Conservation (phyloP, 2,888 invertebrate genomes). For the Lucinisca nassula region DNA sequence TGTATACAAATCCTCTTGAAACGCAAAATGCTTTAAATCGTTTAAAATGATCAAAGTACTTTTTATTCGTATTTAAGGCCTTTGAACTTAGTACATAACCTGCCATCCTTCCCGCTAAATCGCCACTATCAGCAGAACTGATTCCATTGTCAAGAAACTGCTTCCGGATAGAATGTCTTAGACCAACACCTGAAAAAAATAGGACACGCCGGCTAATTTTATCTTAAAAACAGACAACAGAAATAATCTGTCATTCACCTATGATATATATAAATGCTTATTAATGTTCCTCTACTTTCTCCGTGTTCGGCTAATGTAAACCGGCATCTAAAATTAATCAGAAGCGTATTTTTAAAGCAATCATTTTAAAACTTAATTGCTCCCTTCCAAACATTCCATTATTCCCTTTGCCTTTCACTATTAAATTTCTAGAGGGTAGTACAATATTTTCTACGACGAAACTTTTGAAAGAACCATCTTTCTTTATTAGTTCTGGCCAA, state of each 20-base stretch:
- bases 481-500: conserved; percentile 6
- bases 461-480: not conserved
- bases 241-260: not conserved
- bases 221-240: not conserved
- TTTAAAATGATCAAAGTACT: not conserved
- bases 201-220: not conserved
- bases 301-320: no score
- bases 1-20: not conserved
- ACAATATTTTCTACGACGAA: conserved; percentile 4
- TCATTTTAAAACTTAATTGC: not conserved
- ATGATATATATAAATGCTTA: not conserved
- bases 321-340: no score
- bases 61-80: conserved; percentile 7
- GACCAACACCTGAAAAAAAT: conserved; percentile 29
- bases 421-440: not conserved
- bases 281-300: not conserved
- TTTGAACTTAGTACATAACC: not conserved
- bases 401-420: not conserved
- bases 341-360: not conserved
- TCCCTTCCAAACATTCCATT: not conserved
- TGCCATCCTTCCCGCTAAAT: not conserved
- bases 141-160: not conserved
- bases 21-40: not conserved
- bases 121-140: not conserved
- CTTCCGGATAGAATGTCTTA: not conserved